Percentiles rank a stretch among this genome's conserved stretches.
phyloP scores from a whole-genome alignment of 2,888 invertebrate genomes.

The Ophion ventricosus region DNA sequence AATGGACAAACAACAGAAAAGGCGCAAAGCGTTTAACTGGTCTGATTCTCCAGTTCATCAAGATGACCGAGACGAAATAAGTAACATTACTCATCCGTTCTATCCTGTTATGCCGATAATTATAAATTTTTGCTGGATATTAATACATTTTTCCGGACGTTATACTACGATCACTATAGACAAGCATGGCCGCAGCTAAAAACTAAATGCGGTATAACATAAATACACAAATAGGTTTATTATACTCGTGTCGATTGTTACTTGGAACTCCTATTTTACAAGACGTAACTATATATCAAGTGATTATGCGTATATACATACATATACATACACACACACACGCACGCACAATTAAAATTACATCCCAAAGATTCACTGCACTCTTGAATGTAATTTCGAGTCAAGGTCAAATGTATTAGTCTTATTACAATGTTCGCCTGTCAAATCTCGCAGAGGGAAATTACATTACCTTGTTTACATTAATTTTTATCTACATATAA shows the following conservation, averaged over 20 bases:
- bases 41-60: too few relatives aligned
- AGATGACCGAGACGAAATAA: too few relatives aligned
- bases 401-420: slow-evolving; percentile 17
- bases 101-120: too few relatives aligned
- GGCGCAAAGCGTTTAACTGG: too few relatives aligned
- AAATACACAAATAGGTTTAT: slow-evolving; percentile 77
- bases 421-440: slow-evolving; percentile 19
- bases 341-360: slow-evolving; percentile 23
- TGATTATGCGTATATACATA: slow-evolving; percentile 23
- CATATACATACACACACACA: slow-evolving; percentile 5
- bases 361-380: slow-evolving; percentile 1
- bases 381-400: slow-evolving; percentile 16
- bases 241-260: slow-evolving; percentile 70
- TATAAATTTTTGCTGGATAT: too few relatives aligned
- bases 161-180: too few relatives aligned
- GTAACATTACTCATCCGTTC: too few relatives aligned
- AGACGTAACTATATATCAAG: slow-evolving; percentile 62
- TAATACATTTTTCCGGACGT: too few relatives aligned
- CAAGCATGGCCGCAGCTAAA: too few relatives aligned
- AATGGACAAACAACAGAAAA: too few relatives aligned
- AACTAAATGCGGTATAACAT: slow-evolving; percentile 4
- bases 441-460: slow-evolving; percentile 29
- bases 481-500: slow-evolving; percentile 52
- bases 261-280: slow-evolving; percentile 73
- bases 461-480: slow-evolving; percentile 45